phyloP scores from a whole-genome alignment of 2,797 vertebrate species.

The Synanceia verrucosa region DNA sequence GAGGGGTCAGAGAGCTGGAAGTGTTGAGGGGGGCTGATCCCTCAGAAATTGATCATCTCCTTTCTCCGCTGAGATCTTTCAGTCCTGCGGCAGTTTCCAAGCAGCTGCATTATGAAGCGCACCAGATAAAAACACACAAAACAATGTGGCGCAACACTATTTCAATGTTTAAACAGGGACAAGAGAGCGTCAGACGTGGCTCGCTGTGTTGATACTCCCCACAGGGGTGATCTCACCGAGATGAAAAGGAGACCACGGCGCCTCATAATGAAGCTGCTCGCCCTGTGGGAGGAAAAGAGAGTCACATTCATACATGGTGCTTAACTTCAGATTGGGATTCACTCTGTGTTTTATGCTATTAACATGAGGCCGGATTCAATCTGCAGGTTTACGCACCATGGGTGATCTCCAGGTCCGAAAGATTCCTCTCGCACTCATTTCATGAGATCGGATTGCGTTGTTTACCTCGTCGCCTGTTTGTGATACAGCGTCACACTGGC shows the following conservation, averaged over 20 bases:
- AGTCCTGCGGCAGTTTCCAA: slow-evolving; percentile 68
- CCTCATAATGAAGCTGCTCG: slow-evolving; percentile 78
- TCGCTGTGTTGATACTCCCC: slow-evolving; percentile 73
- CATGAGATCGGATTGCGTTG: slow-evolving; percentile 25
- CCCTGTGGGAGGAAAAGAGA: slow-evolving; percentile 71
- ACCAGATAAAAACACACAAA: slow-evolving; percentile 56
- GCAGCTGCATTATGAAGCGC: slow-evolving; percentile 68
- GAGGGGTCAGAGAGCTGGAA: slow-evolving; percentile 65
- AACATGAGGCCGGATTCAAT: slow-evolving; percentile 47
- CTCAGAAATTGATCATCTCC: slow-evolving; percentile 73
- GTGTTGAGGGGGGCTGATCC: slow-evolving; percentile 34
- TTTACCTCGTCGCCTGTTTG: slow-evolving; percentile 36
- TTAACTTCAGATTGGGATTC: slow-evolving; percentile 71
- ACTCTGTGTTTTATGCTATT: slow-evolving; percentile 56
- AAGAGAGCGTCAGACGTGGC: slow-evolving; percentile 68
- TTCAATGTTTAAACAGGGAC: slow-evolving; percentile 77
- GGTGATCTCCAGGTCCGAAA: slow-evolving; percentile 25
- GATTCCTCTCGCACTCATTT: slow-evolving; percentile 30
- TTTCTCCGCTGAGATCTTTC: slow-evolving; percentile 65
- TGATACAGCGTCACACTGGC: slow-evolving; percentile 6
- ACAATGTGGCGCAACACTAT: slow-evolving; percentile 70
- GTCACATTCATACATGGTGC: slow-evolving; percentile 54
- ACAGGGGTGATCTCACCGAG: slow-evolving; percentile 72
- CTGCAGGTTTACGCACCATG: slow-evolving; percentile 39
- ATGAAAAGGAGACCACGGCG: slow-evolving; percentile 69